A percentile compares a stretch with the other conserved stretches of the same genome.
Conservation (phyloP, 2,797 vertebrate genomes). For the Chrosomus eos region DNA sequence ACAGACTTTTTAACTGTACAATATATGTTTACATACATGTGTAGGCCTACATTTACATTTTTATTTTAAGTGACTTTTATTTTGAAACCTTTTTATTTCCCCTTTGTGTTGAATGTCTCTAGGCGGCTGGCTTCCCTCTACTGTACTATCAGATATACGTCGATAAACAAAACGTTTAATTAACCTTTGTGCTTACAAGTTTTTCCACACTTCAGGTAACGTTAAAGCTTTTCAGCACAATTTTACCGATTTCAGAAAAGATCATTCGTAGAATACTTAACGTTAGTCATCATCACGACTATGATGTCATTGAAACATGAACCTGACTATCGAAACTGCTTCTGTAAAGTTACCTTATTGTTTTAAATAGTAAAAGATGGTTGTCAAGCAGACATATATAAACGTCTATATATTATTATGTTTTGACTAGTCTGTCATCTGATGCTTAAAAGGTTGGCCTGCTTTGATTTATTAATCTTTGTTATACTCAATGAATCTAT, state of each 20-base stretch:
- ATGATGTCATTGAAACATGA: not conserved
- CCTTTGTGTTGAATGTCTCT: not conserved
- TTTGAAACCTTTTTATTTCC: not conserved
- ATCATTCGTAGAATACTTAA: not conserved
- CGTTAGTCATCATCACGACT: no score
- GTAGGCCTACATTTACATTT: not conserved
- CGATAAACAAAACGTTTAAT: not conserved
- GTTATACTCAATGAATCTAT: not conserved
- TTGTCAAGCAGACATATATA: not conserved
- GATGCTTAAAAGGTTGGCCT: not conserved
- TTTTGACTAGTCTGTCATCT: not conserved
- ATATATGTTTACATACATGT: not conserved
- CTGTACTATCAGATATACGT: not conserved
- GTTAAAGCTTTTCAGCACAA: not conserved
- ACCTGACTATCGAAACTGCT: not conserved
- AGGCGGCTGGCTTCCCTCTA: not conserved
- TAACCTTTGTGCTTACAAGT: not conserved
- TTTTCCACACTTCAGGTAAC: constrained; percentile 10
- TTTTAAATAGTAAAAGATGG: not conserved
- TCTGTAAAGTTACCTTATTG: no score
- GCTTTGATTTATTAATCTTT: not conserved
- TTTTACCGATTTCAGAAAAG: not conserved
- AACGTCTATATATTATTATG: not conserved
- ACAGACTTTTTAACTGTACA: not conserved
- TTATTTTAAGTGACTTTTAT: constrained; percentile 5